A percentile compares a stretch with the other conserved stretches of the same genome.
Conservation (phyloP, 2,797 vertebrate genomes). For the Nyctalus aviator region DNA sequence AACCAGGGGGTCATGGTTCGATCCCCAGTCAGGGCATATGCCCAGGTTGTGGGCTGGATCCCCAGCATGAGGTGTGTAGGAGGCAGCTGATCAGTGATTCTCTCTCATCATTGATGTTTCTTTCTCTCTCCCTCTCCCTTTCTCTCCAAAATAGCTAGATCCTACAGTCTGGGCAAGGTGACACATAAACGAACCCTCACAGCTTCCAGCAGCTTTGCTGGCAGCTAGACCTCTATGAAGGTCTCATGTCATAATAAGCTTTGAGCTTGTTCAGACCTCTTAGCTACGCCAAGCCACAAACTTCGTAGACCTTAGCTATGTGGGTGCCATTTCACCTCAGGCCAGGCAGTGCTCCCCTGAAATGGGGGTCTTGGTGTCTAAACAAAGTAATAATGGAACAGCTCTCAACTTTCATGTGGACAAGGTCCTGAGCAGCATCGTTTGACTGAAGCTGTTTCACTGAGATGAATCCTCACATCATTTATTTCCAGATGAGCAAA, state of each 20-base stretch:
- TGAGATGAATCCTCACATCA: background rate
- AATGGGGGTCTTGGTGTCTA: background rate
- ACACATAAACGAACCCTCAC: fast-evolving
- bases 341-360: background rate
- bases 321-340: too few relatives aligned
- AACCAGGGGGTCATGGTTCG: too few relatives aligned
- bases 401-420: background rate
- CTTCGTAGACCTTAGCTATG: background rate
- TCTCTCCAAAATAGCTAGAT: background rate
- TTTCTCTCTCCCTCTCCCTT: too few relatives aligned
- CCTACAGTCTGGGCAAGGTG: fast-evolving
- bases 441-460: background rate
- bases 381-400: background rate
- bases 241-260: background rate
- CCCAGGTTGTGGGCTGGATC: too few relatives aligned
- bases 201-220: background rate
- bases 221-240: background rate
- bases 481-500: background rate
- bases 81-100: too few relatives aligned
- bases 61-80: too few relatives aligned
- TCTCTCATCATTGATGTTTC: too few relatives aligned
- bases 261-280: background rate
- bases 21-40: too few relatives aligned
- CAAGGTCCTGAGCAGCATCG: background rate
- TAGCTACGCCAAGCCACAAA: background rate